phyloP scores from a whole-genome alignment of 2,888 invertebrate genomes.

The Melieria crassipennis region DNA sequence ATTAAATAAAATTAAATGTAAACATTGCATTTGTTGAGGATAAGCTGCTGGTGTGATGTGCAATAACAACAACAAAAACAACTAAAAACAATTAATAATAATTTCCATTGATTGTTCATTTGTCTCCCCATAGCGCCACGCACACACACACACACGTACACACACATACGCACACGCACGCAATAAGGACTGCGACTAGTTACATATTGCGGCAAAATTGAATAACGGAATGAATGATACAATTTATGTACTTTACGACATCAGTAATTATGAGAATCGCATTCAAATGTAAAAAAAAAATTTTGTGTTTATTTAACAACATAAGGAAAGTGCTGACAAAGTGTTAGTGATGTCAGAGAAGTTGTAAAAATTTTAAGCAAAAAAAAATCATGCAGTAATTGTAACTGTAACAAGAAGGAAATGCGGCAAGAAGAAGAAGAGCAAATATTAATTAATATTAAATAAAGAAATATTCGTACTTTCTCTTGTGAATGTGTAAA shows the following conservation, averaged over 20 bases:
- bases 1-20: background rate
- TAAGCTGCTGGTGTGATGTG: background rate
- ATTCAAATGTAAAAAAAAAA: no score
- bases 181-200: no score
- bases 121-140: no score
- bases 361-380: slow-evolving; percentile 3
- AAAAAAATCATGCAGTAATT: slow-evolving; percentile 4
- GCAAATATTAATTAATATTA: slow-evolving; percentile 22
- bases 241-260: background rate
- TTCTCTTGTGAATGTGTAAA: slow-evolving; percentile 36
- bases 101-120: background rate
- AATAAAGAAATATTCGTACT: slow-evolving; percentile 33
- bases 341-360: background rate
- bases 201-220: background rate
- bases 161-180: no score
- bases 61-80: background rate
- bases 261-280: background rate
- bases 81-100: background rate
- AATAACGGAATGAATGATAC: background rate
- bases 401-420: slow-evolving; percentile 9
- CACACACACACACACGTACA: no score
- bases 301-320: no score
- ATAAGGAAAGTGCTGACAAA: no score
- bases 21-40: background rate
- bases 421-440: slow-evolving; percentile 13